phyloP scores from a whole-genome alignment of 2,113 vertebrate species.

The Pollachius pollachius region DNA sequence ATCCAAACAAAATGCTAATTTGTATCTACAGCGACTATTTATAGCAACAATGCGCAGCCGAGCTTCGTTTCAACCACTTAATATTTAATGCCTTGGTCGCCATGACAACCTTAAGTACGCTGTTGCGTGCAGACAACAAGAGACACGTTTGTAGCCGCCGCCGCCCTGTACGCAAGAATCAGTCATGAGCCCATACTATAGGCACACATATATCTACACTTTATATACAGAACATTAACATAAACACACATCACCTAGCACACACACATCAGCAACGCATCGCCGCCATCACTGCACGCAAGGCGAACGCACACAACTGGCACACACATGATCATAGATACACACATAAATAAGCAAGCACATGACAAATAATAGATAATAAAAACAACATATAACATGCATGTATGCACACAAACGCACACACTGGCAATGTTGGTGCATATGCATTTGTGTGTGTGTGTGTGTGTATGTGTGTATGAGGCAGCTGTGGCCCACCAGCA shows the following conservation, averaged over 20 bases:
- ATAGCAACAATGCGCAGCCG: neutral
- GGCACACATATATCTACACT: no score
- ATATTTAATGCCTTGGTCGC: neutral
- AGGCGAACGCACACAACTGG: neutral
- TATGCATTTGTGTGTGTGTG: neutral
- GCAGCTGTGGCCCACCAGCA: constrained; percentile 79
- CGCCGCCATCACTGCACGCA: no score
- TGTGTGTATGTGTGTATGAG: constrained; percentile 26
- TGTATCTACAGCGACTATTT: neutral
- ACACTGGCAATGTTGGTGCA: neutral
- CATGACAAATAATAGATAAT: neutral
- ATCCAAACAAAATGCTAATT: neutral
- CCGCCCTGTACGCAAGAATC: no score
- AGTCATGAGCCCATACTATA: no score
- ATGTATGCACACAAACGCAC: neutral
- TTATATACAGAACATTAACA: no score
- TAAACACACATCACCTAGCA: neutral
- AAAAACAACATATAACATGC: neutral
- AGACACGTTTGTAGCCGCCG: no score
- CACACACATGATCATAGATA: neutral
- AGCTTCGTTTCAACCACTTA: neutral
- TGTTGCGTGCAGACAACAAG: no score
- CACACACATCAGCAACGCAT: neutral
- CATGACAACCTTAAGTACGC: neutral
- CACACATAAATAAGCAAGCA: neutral